Evolutionary conservation across 2,797 vertebrate genomes (phyloP).

Genomic region (Muscicapa comitata): DNA sequence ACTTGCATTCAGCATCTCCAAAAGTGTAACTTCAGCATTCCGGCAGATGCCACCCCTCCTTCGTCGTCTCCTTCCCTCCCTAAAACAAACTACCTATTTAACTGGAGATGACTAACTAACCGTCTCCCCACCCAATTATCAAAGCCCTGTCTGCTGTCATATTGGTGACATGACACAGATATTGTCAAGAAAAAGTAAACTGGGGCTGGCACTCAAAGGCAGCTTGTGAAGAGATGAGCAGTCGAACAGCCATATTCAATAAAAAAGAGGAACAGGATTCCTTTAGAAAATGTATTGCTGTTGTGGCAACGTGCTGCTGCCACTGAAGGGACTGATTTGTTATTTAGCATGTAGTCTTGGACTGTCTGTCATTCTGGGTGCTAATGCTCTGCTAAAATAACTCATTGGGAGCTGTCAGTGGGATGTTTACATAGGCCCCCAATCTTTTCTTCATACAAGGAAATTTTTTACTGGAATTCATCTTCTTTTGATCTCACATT

Average conservation of each 20-base stretch:
- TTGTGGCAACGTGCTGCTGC: slow-evolving; percentile 69
- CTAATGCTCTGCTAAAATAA: slow-evolving; percentile 85
- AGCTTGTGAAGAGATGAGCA: slow-evolving; percentile 62
- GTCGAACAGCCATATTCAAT: slow-evolving; percentile 68
- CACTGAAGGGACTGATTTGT: slow-evolving; percentile 79
- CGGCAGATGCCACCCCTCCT: slow-evolving; percentile 27
- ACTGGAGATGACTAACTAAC: slow-evolving; percentile 31
- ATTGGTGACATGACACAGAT: slow-evolving; percentile 62
- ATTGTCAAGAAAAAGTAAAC: slow-evolving; percentile 60
- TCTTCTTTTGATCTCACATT: slow-evolving; percentile 93
- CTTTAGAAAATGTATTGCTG: slow-evolving; percentile 73
- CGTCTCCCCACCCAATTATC: slow-evolving; percentile 61
- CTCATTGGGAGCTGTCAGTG: slow-evolving; percentile 86
- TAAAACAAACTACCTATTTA: slow-evolving; percentile 61
- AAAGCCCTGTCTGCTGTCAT: slow-evolving; percentile 70
- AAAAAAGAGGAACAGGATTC: slow-evolving; percentile 57
- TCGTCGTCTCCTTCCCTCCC: neutral
- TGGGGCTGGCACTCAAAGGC: slow-evolving; percentile 48
- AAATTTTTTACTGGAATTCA: slow-evolving; percentile 84
- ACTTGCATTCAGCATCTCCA: neutral
- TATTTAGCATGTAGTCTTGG: slow-evolving; percentile 77
- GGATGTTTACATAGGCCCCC: slow-evolving; percentile 87
- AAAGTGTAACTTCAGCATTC: neutral
- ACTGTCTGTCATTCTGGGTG: slow-evolving; percentile 84
- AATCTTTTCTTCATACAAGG: slow-evolving; percentile 83